Evolutionary conservation across 2,113 vertebrate genomes (phyloP).

Genomic region (Egretta garzetta): DNA sequence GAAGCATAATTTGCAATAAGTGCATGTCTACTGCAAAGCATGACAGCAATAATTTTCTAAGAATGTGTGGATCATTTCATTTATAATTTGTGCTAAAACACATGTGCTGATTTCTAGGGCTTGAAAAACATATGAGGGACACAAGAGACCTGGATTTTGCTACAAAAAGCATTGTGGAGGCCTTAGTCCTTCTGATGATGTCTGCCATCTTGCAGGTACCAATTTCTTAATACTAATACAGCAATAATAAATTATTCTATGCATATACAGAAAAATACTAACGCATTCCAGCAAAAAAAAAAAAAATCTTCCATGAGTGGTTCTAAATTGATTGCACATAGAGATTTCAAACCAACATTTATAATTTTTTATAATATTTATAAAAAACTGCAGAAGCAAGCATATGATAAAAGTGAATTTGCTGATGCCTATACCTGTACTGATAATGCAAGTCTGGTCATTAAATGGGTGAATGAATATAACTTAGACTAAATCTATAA

Average conservation of each 20-base stretch:
- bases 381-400: not conserved
- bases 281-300: not conserved
- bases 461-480: not conserved
- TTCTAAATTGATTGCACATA: conserved; percentile 39
- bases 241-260: not conserved
- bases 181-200: not conserved
- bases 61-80: not conserved
- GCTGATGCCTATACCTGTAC: not conserved
- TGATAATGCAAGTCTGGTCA: not conserved
- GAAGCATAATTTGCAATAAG: conserved; percentile 10
- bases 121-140: not conserved
- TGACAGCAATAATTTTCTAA: not conserved
- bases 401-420: not conserved
- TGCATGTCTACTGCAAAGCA: not conserved
- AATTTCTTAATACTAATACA: conserved; percentile 33
- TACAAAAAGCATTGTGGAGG: not conserved
- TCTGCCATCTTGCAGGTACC: not conserved
- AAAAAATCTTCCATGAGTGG: not conserved
- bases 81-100: not conserved
- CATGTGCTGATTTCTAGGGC: not conserved
- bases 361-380: not conserved
- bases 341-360: conserved; percentile 20
- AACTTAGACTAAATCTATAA: not conserved
- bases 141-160: not conserved
- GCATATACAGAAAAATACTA: conserved; percentile 41